Percentiles rank a stretch among this genome's conserved stretches.
These are phyloP conservation scores for Gambusia affinis DNA, from an alignment of 2,113 vertebrate species.

Conservation along the genomic window DNA sequence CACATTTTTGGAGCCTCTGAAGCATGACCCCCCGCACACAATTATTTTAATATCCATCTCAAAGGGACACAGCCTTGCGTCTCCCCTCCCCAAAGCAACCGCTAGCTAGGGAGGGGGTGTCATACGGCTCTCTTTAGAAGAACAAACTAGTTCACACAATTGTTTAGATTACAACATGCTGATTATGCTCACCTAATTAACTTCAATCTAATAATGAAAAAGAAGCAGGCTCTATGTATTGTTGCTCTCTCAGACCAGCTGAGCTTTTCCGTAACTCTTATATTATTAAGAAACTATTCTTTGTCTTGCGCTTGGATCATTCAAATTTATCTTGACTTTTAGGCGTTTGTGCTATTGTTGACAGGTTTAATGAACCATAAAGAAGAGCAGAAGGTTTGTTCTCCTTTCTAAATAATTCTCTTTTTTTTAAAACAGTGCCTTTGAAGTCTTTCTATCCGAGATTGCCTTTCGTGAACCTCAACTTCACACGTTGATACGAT, in stretches of 20 bases:
- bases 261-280: constrained; percentile 23
- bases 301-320: constrained; percentile 8
- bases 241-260: constrained; percentile 24
- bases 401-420: constrained; percentile 35
- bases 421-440: constrained; percentile 53
- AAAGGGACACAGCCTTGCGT: constrained; percentile 61
- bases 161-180: constrained; percentile 65
- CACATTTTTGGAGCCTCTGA: constrained; percentile 35
- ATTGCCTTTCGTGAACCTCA: constrained; percentile 41
- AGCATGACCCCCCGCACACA: constrained; percentile 61
- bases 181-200: constrained; percentile 71
- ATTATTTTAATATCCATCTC: constrained; percentile 73
- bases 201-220: constrained; percentile 54
- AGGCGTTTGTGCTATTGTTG: constrained; percentile 3
- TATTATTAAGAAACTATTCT: constrained; percentile 5
- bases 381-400: not conserved
- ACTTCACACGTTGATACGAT: constrained; percentile 65
- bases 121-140: constrained; percentile 50
- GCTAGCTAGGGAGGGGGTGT: constrained; percentile 43
- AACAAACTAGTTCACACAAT: constrained; percentile 54
- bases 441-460: constrained; percentile 53
- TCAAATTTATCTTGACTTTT: not conserved
- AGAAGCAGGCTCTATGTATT: constrained; percentile 5
- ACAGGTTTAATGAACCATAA: not conserved
- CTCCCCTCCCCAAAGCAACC: constrained; percentile 61